These are phyloP conservation scores for Amphilophus citrinellus DNA, from an alignment of 2,113 vertebrate genomes.

Conservation along the genomic window DNA sequence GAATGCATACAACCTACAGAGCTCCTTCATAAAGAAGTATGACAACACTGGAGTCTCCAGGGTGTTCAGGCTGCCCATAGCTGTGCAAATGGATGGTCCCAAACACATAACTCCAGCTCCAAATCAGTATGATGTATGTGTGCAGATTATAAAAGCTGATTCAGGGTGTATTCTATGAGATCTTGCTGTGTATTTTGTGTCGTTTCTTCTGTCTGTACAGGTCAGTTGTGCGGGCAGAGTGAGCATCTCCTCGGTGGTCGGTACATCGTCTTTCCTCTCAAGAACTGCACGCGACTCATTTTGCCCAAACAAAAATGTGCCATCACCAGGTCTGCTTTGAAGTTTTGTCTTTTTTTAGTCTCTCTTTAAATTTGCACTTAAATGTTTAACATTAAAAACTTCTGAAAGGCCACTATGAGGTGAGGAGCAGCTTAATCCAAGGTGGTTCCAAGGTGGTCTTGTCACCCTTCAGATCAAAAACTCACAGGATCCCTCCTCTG, in stretches of 20 bases:
- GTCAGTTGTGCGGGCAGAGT: constrained; percentile 63
- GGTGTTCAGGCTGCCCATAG: constrained; percentile 81
- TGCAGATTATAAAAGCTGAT: background rate
- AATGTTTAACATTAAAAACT: background rate
- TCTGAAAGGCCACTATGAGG: constrained; percentile 79
- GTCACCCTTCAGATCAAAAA: constrained; percentile 84
- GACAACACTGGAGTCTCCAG: constrained; percentile 81
- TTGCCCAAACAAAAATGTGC: constrained; percentile 17
- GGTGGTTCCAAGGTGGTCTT: constrained; percentile 63
- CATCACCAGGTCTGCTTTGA: constrained; percentile 73
- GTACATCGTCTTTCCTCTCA: constrained; percentile 79
- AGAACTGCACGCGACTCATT: constrained; percentile 69
- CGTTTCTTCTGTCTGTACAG: constrained; percentile 54
- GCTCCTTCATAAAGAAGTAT: constrained; percentile 73
- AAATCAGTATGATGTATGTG: constrained; percentile 83
- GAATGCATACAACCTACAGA: constrained; percentile 77
- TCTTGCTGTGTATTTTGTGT: background rate
- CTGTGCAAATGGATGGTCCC: constrained; percentile 46
- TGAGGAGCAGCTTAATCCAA: constrained; percentile 73
- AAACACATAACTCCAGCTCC: constrained; percentile 81
- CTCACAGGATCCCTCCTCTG: constrained; percentile 45
- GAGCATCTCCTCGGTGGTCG: constrained; percentile 60
- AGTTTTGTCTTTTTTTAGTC: background rate
- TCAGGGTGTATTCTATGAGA: background rate
- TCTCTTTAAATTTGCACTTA: background rate